Percentiles rank a stretch among this genome's conserved stretches.
These are phyloP conservation scores for Enteromius unitaeniatus DNA, from an alignment of 2,797 vertebrate species.

Conservation along the genomic window DNA sequence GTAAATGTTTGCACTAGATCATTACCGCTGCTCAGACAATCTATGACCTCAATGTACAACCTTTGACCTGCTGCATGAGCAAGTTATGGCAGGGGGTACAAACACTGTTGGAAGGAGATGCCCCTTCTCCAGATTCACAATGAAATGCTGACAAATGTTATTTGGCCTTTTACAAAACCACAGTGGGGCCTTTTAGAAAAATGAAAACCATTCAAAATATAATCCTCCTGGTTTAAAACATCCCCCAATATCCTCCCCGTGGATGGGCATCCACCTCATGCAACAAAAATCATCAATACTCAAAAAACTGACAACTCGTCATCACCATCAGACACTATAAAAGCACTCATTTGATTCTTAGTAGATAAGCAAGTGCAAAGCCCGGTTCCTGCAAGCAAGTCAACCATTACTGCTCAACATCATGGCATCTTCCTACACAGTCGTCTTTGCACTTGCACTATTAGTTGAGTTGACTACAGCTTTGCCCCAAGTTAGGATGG, in stretches of 20 bases:
- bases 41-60: not conserved
- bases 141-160: slow-evolving; percentile 16
- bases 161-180: slow-evolving; percentile 29
- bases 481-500: slow-evolving; percentile 74
- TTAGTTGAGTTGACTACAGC: slow-evolving; percentile 83
- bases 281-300: slow-evolving; percentile 4
- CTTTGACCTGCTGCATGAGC: slow-evolving; percentile 14
- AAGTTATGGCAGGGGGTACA: not conserved
- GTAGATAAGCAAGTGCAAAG: not conserved
- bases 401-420: slow-evolving; percentile 54
- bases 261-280: not conserved
- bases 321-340: slow-evolving; percentile 40
- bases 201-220: slow-evolving; percentile 21
- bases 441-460: slow-evolving; percentile 81
- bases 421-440: slow-evolving; percentile 74
- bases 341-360: slow-evolving; percentile 8
- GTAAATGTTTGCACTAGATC: not conserved
- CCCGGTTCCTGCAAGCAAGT: not conserved
- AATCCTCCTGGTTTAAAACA: slow-evolving; percentile 16
- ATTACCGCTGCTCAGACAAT: not conserved
- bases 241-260: not conserved
- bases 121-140: not conserved
- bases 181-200: not conserved
- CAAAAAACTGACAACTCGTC: not conserved
- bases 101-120: not conserved